Evolutionary conservation across 1,140 invertebrate species (phyloP).

Genomic region (Harpegnathos saltator): DNA sequence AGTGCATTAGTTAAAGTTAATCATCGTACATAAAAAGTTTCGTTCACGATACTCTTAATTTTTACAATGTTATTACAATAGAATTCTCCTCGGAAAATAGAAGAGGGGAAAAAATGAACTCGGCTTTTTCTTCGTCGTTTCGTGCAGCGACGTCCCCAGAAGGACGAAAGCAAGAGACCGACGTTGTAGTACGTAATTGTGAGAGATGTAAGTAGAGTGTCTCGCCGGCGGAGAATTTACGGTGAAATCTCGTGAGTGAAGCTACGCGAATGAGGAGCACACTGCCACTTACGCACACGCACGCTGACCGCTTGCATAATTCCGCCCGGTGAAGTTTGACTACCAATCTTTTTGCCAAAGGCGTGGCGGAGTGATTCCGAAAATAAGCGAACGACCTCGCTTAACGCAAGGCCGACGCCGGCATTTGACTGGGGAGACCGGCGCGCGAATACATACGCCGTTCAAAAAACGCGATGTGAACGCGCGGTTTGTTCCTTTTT

Average conservation of each 20-base stretch:
- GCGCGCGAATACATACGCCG: background rate
- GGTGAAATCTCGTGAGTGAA: conserved; percentile 10
- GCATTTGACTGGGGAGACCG: too few relatives aligned
- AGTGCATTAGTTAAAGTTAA: too few relatives aligned
- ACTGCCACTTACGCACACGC: conserved; percentile 7
- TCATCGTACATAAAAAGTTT: too few relatives aligned
- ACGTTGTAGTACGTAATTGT: background rate
- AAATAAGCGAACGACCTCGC: background rate
- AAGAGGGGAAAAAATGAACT: too few relatives aligned
- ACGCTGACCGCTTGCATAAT: conserved; percentile 20
- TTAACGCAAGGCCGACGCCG: too few relatives aligned
- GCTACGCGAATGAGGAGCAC: background rate
- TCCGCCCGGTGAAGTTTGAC: conserved; percentile 3
- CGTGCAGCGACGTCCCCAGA: background rate
- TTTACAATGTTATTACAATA: too few relatives aligned
- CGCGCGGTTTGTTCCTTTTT: background rate
- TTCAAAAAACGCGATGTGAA: background rate
- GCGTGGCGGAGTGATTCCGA: background rate
- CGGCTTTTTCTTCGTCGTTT: background rate
- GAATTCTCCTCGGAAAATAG: too few relatives aligned
- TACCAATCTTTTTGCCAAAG: background rate
- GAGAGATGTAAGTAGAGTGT: background rate
- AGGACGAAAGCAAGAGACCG: background rate
- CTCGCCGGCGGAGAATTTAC: conserved; percentile 7
- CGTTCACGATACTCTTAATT: too few relatives aligned